phyloP scores from a whole-genome alignment of 2,888 invertebrate species.

The Tetragonisca angustula region DNA sequence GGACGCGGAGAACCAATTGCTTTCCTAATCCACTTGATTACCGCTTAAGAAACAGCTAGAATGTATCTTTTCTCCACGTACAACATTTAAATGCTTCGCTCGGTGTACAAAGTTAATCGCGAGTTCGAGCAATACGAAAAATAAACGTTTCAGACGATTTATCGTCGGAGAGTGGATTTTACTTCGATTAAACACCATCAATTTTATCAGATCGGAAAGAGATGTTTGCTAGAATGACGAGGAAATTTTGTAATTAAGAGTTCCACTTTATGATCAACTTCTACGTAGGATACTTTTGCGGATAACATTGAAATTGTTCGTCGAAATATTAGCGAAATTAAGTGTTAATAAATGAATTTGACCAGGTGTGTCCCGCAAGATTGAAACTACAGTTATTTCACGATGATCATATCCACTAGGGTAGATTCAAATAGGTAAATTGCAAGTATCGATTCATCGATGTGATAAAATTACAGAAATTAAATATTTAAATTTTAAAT shows the following conservation, averaged over 20 bases:
- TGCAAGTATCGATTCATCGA: no score
- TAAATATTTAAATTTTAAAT: no score
- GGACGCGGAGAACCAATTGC: conserved; percentile 20
- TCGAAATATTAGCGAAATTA: no score
- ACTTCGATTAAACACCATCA: background rate
- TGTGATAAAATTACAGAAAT: no score
- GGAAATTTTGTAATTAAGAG: background rate
- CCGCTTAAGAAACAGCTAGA: background rate
- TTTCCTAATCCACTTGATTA: conserved; percentile 33
- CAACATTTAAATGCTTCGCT: conserved; percentile 8
- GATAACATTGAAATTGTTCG: background rate
- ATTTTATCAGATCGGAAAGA: background rate
- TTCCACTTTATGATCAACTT: background rate
- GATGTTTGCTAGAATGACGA: background rate
- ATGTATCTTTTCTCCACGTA: conserved; percentile 5
- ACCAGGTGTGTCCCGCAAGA: background rate
- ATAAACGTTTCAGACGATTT: conserved; percentile 3
- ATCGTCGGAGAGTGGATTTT: background rate
- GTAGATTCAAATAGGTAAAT: background rate
- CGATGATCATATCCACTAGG: background rate
- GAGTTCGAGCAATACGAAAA: conserved; percentile 11
- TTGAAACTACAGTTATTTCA: background rate
- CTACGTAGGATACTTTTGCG: background rate
- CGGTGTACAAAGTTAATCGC: conserved; percentile 10
- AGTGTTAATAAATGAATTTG: no score